Evolutionary conservation across 23 tunicate species (phyloP).

Genomic region (Trididemnum miniatum): DNA sequence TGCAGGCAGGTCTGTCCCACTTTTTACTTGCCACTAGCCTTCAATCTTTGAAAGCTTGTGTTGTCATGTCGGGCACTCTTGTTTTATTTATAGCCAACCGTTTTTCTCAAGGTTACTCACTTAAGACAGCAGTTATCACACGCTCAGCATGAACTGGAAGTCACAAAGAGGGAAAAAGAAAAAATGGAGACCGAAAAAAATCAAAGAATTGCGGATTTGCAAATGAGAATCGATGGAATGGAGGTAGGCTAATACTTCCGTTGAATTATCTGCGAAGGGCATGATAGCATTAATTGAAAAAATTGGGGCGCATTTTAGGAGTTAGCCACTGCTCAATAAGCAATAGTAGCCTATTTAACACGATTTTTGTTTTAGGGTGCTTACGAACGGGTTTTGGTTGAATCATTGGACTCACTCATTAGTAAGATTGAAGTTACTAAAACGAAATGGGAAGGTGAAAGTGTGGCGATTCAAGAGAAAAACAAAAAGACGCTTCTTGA

Average conservation of each 20-base stretch:
- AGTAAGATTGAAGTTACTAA: conserved; percentile 58
- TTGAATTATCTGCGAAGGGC: no score
- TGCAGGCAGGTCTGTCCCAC: no score
- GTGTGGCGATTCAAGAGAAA: conserved; percentile 63
- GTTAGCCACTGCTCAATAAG: no score
- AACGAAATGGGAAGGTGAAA: conserved; percentile 75
- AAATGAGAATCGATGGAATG: conserved; percentile 90
- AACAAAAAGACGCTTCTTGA: conserved; percentile 69
- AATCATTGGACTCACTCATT: conserved; percentile 76
- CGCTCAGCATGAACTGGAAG: conserved; percentile 59
- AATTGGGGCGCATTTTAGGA: no score
- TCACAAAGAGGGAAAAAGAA: conserved; percentile 51
- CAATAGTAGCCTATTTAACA: no score
- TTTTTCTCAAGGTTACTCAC: conserved; percentile 80
- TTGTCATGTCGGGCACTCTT: no score
- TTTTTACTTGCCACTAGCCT: no score
- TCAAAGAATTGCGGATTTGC: conserved; percentile 55
- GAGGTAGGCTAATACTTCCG: conserved; percentile 48
- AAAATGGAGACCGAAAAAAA: conserved; percentile 90
- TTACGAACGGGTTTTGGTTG: conserved; percentile 81
- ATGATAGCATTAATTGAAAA: no score
- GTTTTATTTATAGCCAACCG: no score
- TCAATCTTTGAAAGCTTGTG: no score
- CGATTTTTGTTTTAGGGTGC: conserved; percentile 53
- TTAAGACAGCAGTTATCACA: conserved; percentile 81